phyloP scores from a whole-genome alignment of 2,888 invertebrate species.

The Gerris lacustris region DNA sequence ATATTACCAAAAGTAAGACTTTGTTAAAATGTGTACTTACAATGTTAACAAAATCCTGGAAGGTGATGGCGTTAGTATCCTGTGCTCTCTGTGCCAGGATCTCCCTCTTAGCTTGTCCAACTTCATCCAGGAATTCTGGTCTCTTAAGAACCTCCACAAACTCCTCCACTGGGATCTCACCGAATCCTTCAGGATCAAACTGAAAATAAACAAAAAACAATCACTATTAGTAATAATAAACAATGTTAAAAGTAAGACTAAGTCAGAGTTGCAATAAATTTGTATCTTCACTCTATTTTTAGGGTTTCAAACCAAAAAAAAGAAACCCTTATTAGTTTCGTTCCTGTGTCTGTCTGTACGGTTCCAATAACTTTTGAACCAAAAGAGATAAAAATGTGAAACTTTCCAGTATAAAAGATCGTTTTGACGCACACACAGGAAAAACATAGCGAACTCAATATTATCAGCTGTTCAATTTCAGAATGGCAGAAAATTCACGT shows the following conservation, averaged over 20 bases:
- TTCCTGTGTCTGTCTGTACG: too few relatives aligned
- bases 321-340: too few relatives aligned
- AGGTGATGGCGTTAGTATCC: constrained; percentile 66
- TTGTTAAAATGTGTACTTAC: constrained; percentile 47
- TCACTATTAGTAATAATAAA: not conserved
- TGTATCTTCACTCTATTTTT: too few relatives aligned
- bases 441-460: too few relatives aligned
- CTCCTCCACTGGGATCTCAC: constrained; percentile 79
- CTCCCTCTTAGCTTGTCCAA: constrained; percentile 62
- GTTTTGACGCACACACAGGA: too few relatives aligned
- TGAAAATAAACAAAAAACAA: constrained; percentile 36
- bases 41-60: constrained; percentile 89
- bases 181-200: constrained; percentile 88
- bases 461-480: too few relatives aligned
- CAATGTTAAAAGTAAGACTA: not conserved
- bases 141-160: constrained; percentile 64
- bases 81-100: constrained; percentile 59
- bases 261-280: too few relatives aligned
- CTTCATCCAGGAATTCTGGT: constrained; percentile 62
- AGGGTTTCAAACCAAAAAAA: too few relatives aligned
- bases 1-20: not conserved
- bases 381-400: too few relatives aligned
- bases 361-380: too few relatives aligned
- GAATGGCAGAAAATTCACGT: too few relatives aligned
- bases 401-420: too few relatives aligned